Evolutionary conservation across 1,140 invertebrate genomes (phyloP).

Genomic region (Aphelinus atriplicis): DNA sequence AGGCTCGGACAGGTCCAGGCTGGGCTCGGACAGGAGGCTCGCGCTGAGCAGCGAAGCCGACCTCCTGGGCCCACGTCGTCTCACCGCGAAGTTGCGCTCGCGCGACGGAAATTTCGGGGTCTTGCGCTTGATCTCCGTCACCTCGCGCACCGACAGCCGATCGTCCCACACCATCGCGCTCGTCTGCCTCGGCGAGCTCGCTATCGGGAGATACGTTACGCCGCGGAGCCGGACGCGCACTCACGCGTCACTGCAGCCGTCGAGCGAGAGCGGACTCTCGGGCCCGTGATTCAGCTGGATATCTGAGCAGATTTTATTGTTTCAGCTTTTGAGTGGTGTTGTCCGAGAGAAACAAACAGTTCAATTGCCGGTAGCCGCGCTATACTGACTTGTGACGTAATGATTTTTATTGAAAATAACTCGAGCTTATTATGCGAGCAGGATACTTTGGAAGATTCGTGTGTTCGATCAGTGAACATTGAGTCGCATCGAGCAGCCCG

Average conservation of each 20-base stretch:
- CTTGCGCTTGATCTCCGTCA: constrained; percentile 59
- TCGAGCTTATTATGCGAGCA: too few relatives aligned
- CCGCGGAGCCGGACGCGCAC: constrained; percentile 19
- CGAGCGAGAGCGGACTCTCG: not conserved
- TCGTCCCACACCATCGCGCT: constrained; percentile 59
- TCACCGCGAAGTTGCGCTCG: constrained; percentile 73
- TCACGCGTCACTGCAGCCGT: not conserved
- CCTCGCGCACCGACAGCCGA: constrained; percentile 61
- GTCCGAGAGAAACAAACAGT: too few relatives aligned
- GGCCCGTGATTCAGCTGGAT: not conserved
- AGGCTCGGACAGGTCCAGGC: too few relatives aligned
- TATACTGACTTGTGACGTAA: too few relatives aligned
- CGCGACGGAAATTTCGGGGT: constrained; percentile 72
- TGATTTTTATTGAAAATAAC: too few relatives aligned
- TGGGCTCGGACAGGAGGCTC: not conserved
- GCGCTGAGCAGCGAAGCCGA: constrained; percentile 36
- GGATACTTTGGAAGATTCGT: too few relatives aligned
- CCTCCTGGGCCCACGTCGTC: constrained; percentile 56
- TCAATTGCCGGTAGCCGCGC: too few relatives aligned
- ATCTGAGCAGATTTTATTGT: not conserved
- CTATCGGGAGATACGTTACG: constrained; percentile 19
- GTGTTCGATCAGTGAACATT: too few relatives aligned
- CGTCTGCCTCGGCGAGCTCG: not conserved
- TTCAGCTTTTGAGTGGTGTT: too few relatives aligned
- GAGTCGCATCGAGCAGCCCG: too few relatives aligned